Conservation (phyloP, 2,113 vertebrate species). For the Reinhardtius hippoglossoides region DNA sequence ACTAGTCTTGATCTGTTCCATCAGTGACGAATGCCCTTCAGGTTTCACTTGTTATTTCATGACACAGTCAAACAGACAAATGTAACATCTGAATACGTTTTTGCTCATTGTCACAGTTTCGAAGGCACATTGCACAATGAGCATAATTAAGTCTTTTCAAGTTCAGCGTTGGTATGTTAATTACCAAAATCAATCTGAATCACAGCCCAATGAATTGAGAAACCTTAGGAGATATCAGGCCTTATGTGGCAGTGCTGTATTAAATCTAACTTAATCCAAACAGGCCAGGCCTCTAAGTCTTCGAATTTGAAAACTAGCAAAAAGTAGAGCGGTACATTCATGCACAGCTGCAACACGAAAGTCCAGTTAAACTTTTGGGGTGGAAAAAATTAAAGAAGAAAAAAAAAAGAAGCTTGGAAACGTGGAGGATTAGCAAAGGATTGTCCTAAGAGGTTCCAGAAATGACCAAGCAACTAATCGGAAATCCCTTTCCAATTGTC, state of each 20-base stretch:
- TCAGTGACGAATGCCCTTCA: neutral
- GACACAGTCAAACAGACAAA: conserved; percentile 26
- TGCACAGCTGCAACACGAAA: conserved; percentile 32
- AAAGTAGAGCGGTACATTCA: neutral
- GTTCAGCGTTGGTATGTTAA: conserved; percentile 32
- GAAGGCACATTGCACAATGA: conserved; percentile 2
- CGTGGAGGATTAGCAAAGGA: conserved; percentile 71
- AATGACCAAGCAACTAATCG: conserved; percentile 75
- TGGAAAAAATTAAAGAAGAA: neutral
- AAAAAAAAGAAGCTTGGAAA: conserved; percentile 60
- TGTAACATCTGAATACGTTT: conserved; percentile 25
- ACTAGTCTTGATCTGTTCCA: neutral
- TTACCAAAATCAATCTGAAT: conserved; percentile 39
- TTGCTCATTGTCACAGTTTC: conserved; percentile 14
- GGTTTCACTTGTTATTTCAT: conserved; percentile 12
- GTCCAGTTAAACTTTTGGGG: conserved; percentile 39
- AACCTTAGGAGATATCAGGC: conserved; percentile 4
- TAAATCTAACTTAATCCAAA: no score
- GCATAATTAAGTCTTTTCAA: conserved; percentile 39
- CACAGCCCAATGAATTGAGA: conserved; percentile 4
- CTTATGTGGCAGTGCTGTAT: neutral
- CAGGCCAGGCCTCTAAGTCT: neutral
- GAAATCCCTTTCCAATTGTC: conserved; percentile 80
- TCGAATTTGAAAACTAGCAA: conserved; percentile 12
- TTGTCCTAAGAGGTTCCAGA: conserved; percentile 73